Evolutionary conservation across 2,113 vertebrate species (phyloP).

Genomic region (Manacus vitellinus): DNA sequence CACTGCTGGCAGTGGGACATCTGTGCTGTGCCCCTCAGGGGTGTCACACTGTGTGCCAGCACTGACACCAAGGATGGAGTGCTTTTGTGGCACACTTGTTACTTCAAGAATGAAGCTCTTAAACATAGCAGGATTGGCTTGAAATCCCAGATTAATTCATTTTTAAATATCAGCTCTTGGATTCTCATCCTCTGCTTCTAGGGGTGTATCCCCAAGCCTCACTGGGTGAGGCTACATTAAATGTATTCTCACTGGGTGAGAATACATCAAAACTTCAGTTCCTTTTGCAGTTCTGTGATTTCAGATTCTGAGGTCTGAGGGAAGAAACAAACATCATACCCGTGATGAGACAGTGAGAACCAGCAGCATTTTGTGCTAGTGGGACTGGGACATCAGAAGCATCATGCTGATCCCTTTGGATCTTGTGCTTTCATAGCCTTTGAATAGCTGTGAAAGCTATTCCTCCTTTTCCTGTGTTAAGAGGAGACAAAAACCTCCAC

Average conservation of each 20-base stretch:
- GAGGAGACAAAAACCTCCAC: neutral
- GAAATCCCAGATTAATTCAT: neutral
- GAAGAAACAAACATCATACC: neutral
- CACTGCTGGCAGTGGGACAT: neutral
- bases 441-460: neutral
- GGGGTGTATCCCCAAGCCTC: neutral
- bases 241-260: neutral
- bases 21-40: fast-evolving
- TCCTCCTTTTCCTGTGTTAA: neutral
- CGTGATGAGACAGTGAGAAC: neutral
- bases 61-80: neutral
- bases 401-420: neutral
- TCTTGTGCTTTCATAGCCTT: neutral
- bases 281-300: neutral
- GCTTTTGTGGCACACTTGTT: neutral
- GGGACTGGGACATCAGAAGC: neutral
- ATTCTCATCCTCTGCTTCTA: neutral
- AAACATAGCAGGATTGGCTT: neutral
- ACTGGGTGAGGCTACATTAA: neutral
- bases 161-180: neutral
- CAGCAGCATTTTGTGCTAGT: fast-evolving
- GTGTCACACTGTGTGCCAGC: neutral
- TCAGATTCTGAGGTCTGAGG: neutral
- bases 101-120: neutral
- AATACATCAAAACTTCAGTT: neutral